Evolutionary conservation across 2,888 invertebrate genomes (phyloP).

Genomic region (Lasioglossum vierecki): DNA sequence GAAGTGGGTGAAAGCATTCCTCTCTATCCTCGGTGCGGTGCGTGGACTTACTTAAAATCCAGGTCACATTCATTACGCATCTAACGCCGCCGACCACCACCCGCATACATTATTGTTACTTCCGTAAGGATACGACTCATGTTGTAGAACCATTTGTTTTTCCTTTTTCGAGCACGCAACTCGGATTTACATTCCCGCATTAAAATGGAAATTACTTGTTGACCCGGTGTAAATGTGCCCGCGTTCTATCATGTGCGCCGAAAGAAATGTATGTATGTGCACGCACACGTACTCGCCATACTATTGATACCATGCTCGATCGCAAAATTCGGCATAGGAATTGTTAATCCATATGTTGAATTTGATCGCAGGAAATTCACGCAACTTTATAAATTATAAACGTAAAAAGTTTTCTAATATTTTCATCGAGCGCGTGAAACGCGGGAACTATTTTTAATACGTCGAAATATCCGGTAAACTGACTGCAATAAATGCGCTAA

Average conservation of each 20-base stretch:
- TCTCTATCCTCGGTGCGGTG: constrained; percentile 57
- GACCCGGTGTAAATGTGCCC: background rate
- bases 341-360: background rate
- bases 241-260: background rate
- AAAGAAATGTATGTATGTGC: background rate
- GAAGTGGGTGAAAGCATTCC: constrained; percentile 77
- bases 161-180: constrained; percentile 24
- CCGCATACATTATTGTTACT: constrained; percentile 37
- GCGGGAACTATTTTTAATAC: background rate
- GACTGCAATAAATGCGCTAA: background rate
- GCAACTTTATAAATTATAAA: too few relatives aligned
- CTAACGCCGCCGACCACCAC: constrained; percentile 41
- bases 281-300: background rate
- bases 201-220: constrained; percentile 54
- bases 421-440: background rate
- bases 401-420: background rate
- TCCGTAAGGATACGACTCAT: constrained; percentile 35
- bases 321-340: background rate
- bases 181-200: constrained; percentile 41
- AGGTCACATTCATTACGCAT: constrained; percentile 79
- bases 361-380: background rate
- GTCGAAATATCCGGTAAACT: background rate
- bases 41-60: constrained; percentile 73
- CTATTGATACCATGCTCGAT: background rate
- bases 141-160: constrained; percentile 30